Percentiles rank a stretch among this genome's conserved stretches.
These are phyloP conservation scores for Eira barbara DNA, from an alignment of 2,113 vertebrate genomes.

Conservation along the genomic window DNA sequence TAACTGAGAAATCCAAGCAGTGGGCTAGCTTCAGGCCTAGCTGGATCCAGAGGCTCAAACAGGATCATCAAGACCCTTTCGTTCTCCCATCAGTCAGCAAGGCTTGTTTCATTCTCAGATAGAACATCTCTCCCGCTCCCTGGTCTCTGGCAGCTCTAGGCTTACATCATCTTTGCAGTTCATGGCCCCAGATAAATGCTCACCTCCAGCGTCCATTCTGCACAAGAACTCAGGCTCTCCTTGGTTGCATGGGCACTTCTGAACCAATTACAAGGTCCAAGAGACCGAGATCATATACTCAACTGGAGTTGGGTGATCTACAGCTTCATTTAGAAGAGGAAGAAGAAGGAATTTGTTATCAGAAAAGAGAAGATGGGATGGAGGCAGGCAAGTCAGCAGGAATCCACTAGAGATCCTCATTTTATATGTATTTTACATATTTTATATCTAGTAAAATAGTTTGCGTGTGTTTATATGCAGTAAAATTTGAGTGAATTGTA, in stretches of 20 bases:
- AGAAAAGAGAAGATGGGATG: not conserved
- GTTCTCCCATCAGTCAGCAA: not conserved
- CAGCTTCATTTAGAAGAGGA: not conserved
- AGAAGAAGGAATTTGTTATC: not conserved
- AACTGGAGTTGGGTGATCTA: not conserved
- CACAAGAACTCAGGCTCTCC: not conserved
- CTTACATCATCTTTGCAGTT: not conserved
- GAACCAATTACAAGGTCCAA: not conserved
- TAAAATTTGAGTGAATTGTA: not conserved
- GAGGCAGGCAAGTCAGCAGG: not conserved
- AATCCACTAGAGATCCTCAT: not conserved
- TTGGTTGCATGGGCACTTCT: not conserved
- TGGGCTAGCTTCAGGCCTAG: not conserved
- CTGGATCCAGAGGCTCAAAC: not conserved
- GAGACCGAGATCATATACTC: not conserved
- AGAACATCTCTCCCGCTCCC: not conserved
- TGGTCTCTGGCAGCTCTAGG: not conserved
- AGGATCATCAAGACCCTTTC: not conserved
- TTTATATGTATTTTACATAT: not conserved
- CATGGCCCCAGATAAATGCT: not conserved
- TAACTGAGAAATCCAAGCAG: not conserved
- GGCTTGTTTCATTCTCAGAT: not conserved
- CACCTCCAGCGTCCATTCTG: not conserved
- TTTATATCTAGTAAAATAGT: not conserved
- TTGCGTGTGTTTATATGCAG: not conserved